phyloP scores from a whole-genome alignment of 1,140 invertebrate species.

The Eriocheir sinensis region DNA sequence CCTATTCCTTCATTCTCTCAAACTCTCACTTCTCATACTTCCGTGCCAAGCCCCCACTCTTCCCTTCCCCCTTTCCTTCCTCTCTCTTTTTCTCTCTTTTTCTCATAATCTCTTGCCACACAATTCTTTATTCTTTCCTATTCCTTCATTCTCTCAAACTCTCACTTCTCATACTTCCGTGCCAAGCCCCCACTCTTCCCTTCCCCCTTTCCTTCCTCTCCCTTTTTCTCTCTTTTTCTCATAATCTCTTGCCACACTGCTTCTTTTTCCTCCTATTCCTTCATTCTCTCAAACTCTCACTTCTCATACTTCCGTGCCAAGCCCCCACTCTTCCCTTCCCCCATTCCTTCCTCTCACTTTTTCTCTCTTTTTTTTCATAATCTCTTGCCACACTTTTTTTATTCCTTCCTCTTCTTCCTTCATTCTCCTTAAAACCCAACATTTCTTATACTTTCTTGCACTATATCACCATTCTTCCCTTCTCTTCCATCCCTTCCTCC shows the following conservation, averaged over 20 bases:
- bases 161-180: not conserved
- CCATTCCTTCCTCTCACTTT: not conserved
- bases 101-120: constrained; percentile 7
- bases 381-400: not conserved
- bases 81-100: not conserved
- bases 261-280: not conserved
- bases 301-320: not conserved
- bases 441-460: not conserved
- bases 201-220: not conserved
- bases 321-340: not conserved
- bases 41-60: too few species aligned
- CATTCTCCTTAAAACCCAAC: not conserved
- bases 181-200: too few species aligned
- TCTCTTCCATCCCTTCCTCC: not conserved
- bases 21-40: too few species aligned
- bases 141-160: not conserved
- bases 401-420: not conserved
- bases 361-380: not conserved
- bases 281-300: not conserved
- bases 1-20: not conserved
- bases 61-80: not conserved
- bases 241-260: not conserved
- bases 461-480: too few species aligned
- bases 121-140: not conserved
- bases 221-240: not conserved